Evolutionary conservation across 1,140 invertebrate genomes (phyloP).

Genomic region (Nephotettix cincticeps): DNA sequence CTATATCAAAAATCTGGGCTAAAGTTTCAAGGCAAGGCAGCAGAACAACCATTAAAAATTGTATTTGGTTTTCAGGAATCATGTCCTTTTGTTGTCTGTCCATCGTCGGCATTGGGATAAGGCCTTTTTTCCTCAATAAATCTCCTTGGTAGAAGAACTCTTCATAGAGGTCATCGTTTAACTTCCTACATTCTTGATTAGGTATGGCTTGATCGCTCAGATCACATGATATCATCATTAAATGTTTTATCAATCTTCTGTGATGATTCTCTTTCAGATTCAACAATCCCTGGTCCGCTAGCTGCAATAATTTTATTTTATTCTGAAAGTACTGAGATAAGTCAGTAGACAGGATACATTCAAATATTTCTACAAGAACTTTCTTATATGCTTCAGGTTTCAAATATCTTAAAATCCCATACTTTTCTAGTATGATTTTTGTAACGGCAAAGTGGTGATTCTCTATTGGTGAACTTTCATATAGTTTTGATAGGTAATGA

Average conservation of each 20-base stretch:
- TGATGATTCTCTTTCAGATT: background rate
- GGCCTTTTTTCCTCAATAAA: conserved; percentile 53
- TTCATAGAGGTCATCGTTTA: conserved; percentile 51
- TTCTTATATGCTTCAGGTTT: conserved; percentile 27
- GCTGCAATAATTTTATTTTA: background rate
- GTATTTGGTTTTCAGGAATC: conserved; percentile 57
- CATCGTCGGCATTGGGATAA: conserved; percentile 56
- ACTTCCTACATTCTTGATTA: conserved; percentile 45
- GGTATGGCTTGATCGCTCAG: conserved; percentile 56
- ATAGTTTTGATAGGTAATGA: conserved; percentile 52
- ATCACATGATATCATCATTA: conserved; percentile 58
- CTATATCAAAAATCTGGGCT: background rate
- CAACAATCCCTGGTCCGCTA: background rate
- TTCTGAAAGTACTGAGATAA: conserved; percentile 54
- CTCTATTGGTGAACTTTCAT: conserved; percentile 55
- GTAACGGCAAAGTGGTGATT: conserved; percentile 56
- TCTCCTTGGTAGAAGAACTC: conserved; percentile 57
- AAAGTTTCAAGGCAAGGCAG: conserved; percentile 46
- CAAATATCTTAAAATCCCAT: conserved; percentile 19
- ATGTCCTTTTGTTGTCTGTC: conserved; percentile 52
- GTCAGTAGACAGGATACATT: conserved; percentile 56
- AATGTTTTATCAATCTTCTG: conserved; percentile 49
- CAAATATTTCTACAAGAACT: conserved; percentile 52
- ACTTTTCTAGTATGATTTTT: conserved; percentile 48
- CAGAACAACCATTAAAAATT: conserved; percentile 55